Evolutionary conservation across 1,140 invertebrate genomes (phyloP).

Genomic region (Temnothorax longispinosus): DNA sequence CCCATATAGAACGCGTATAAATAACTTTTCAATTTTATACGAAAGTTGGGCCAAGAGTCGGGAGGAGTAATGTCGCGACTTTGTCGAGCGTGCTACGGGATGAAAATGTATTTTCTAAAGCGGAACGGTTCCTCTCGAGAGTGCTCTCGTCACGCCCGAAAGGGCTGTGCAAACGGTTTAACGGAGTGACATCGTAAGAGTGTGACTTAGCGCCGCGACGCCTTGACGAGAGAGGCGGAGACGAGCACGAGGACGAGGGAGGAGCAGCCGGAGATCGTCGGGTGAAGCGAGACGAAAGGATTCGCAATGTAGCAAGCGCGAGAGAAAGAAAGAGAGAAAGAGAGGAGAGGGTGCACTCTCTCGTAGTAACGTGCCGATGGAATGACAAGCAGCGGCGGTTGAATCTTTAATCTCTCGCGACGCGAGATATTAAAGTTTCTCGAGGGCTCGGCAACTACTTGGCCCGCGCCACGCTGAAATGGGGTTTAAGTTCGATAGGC

Average conservation of each 20-base stretch:
- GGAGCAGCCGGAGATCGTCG: neutral
- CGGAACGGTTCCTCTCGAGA: constrained; percentile 49
- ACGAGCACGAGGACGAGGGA: constrained; percentile 1
- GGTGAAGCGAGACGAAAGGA: neutral
- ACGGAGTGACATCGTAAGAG: constrained; percentile 43
- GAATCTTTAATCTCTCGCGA: constrained; percentile 80
- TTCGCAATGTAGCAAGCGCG: neutral
- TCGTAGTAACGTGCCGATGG: constrained; percentile 72
- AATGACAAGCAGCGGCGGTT: constrained; percentile 80
- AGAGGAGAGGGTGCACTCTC: neutral
- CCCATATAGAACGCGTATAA: neutral
- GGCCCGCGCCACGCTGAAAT: constrained; percentile 74
- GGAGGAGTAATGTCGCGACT: constrained; percentile 6
- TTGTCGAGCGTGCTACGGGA: neutral
- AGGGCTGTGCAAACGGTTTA: constrained; percentile 64
- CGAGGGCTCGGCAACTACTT: constrained; percentile 77
- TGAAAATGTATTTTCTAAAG: constrained; percentile 55
- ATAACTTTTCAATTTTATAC: constrained; percentile 40
- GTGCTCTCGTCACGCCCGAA: constrained; percentile 43
- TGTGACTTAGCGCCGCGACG: constrained; percentile 33
- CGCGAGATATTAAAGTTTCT: constrained; percentile 80
- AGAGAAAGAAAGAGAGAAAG: neutral
- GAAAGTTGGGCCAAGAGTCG: constrained; percentile 1
- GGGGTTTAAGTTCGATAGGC: constrained; percentile 72
- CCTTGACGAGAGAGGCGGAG: neutral